A percentile compares a stretch with the other conserved stretches of the same genome.
Conservation (phyloP, 2,888 invertebrate species). For the Drosophila nr. medialis region DNA sequence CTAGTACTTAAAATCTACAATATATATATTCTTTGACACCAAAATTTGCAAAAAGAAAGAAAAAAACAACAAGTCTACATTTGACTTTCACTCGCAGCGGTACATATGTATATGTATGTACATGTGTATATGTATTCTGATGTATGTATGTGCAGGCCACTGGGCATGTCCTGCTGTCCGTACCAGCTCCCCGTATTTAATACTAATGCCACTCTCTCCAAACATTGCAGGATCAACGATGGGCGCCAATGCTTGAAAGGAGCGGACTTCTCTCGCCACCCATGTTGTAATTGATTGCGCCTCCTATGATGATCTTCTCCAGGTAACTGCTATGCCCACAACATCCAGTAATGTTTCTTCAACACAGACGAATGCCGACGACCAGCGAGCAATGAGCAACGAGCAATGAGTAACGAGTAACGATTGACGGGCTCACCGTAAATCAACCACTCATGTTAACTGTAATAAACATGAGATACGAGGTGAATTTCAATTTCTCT, state of each 20-base stretch:
- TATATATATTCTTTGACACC: constrained; percentile 2
- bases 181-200: not conserved
- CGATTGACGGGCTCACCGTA: constrained; percentile 32
- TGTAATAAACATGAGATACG: constrained; percentile 60
- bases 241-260: not conserved
- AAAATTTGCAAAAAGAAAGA: not conserved
- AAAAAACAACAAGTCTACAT: constrained; percentile 1
- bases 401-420: constrained; percentile 21
- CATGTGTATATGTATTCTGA: not conserved
- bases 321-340: constrained; percentile 73
- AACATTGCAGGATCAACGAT: constrained; percentile 38
- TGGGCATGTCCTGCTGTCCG: not conserved
- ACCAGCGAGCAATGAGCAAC: constrained; percentile 8
- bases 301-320: constrained; percentile 47
- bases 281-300: not conserved
- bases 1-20: constrained; percentile 1
- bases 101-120: constrained; percentile 4
- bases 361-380: constrained; percentile 62
- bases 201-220: constrained; percentile 37
- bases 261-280: not conserved
- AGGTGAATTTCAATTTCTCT: constrained; percentile 73
- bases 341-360: constrained; percentile 73
- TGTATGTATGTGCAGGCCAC: constrained; percentile 12
- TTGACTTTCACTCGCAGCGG: constrained; percentile 16
- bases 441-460: constrained; percentile 52